These are phyloP conservation scores for Lamprotornis superbus DNA, from an alignment of 2,113 vertebrate species.

Conservation along the genomic window DNA sequence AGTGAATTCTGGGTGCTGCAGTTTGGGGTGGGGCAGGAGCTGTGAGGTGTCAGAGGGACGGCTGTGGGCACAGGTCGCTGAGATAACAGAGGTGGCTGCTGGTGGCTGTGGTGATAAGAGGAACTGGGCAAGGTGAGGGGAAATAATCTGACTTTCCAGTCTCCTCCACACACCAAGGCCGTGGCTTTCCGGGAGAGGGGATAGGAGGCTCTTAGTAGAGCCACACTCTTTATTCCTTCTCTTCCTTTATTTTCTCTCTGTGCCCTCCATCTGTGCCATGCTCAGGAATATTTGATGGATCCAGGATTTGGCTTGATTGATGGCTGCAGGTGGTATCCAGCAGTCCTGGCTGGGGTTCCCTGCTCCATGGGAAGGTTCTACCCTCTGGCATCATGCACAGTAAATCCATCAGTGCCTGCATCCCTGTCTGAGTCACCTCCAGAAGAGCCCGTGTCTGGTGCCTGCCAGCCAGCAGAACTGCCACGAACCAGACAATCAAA, in stretches of 20 bases:
- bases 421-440: neutral
- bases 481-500: neutral
- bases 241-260: fast-evolving
- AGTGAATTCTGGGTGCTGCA: neutral
- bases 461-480: neutral
- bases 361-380: neutral
- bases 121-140: neutral
- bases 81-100: neutral
- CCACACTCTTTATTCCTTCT: neutral
- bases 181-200: neutral
- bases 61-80: fast-evolving
- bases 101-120: neutral
- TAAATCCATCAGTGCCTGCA: fast-evolving
- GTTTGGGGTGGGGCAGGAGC: neutral
- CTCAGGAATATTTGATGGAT: neutral
- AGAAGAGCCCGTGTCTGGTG: neutral
- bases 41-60: fast-evolving
- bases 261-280: fast-evolving
- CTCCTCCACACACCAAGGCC: fast-evolving
- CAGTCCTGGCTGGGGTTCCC: neutral
- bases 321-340: neutral
- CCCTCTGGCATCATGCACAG: fast-evolving
- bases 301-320: neutral
- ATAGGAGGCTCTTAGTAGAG: neutral
- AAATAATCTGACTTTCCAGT: neutral